These are phyloP conservation scores for Aldabrachelys gigantea DNA, from an alignment of 2,113 vertebrate species.

Conservation along the genomic window DNA sequence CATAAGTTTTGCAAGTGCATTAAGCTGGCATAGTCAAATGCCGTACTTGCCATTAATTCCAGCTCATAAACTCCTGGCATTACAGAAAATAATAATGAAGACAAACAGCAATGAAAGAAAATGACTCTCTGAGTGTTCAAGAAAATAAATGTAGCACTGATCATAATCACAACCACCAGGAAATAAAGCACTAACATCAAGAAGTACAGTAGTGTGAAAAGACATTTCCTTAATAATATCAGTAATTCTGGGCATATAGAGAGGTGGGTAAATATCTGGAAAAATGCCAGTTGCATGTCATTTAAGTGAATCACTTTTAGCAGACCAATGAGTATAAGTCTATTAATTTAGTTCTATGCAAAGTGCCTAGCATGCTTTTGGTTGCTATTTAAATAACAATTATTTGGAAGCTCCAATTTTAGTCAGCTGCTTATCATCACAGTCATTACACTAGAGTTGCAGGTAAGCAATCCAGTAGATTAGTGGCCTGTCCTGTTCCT, in stretches of 20 bases:
- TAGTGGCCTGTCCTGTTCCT: not conserved
- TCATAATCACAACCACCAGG: not conserved
- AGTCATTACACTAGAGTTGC: not conserved
- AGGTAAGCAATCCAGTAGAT: accelerated
- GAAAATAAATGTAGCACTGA: not conserved
- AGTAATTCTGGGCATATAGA: not conserved
- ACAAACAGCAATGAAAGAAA: not conserved
- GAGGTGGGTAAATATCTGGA: not conserved
- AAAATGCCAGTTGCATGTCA: accelerated
- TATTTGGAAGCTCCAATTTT: accelerated
- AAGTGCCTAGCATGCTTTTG: accelerated
- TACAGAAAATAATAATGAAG: not conserved
- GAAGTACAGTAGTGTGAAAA: not conserved
- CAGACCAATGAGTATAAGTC: accelerated
- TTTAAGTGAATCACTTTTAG: not conserved
- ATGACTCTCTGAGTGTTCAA: not conserved
- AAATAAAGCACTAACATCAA: not conserved
- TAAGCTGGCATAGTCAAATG: slow-evolving; percentile 20
- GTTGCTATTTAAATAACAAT: accelerated
- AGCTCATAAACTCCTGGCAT: slow-evolving; percentile 7
- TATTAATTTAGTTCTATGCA: not conserved
- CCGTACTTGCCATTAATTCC: slow-evolving; percentile 20
- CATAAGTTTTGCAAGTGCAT: not conserved
- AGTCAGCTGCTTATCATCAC: accelerated
- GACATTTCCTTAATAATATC: not conserved